Conservation (phyloP, 2,113 vertebrate species). For the Notechis scutatus region DNA sequence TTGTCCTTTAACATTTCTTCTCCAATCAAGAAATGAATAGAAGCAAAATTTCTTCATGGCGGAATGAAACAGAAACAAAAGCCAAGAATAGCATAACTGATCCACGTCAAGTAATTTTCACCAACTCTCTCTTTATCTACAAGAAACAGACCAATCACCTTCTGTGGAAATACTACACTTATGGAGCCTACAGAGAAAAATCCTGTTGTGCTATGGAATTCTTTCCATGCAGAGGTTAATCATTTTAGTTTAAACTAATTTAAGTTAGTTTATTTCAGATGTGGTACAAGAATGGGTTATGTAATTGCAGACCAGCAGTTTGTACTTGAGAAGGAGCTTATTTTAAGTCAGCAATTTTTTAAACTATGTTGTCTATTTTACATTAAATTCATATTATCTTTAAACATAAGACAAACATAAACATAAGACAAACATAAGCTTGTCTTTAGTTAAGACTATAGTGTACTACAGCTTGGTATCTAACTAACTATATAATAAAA, state of each 20-base stretch:
- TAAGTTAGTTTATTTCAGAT: neutral
- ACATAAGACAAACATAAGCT: too few species aligned
- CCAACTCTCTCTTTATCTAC: neutral
- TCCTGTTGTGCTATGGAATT: neutral
- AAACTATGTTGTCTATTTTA: neutral
- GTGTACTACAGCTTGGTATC: neutral
- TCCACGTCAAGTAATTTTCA: conserved; percentile 13
- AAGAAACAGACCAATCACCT: neutral
- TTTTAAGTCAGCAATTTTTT: neutral
- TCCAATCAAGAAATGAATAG: neutral
- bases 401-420: too few species aligned
- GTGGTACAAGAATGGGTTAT: neutral
- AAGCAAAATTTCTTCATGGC: neutral
- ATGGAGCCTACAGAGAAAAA: neutral
- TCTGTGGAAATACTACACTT: neutral
- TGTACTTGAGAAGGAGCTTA: neutral
- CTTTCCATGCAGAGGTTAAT: neutral
- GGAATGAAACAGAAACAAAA: neutral
- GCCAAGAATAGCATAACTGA: conserved; percentile 21
- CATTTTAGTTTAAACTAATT: neutral
- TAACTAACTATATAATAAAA: neutral
- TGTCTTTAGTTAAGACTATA: neutral
- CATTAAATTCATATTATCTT: neutral
- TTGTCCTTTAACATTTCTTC: conserved; percentile 42
- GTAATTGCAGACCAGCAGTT: neutral